These are phyloP conservation scores for Autographa gamma DNA, from an alignment of 2,888 invertebrate species.

Conservation along the genomic window DNA sequence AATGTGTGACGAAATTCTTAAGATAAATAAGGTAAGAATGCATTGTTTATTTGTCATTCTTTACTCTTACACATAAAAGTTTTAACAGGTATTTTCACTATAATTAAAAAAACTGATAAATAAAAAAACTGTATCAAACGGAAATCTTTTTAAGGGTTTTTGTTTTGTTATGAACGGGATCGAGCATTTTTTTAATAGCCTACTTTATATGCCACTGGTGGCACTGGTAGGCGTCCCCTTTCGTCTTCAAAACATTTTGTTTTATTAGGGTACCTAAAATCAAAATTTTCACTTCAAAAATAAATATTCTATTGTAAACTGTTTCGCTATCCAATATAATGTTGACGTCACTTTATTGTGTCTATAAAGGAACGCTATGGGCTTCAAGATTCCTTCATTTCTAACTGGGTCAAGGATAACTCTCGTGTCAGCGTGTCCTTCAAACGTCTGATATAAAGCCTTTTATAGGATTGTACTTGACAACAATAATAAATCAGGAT, in stretches of 20 bases:
- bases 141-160: too few relatives aligned
- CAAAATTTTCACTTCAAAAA: too few relatives aligned
- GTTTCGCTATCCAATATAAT: neutral
- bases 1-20: constrained; percentile 3
- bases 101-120: neutral
- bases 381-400: constrained; percentile 13
- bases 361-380: constrained; percentile 2
- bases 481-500: constrained; percentile 42
- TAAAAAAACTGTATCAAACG: too few relatives aligned
- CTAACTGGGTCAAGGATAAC: constrained; percentile 48
- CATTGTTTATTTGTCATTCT: neutral
- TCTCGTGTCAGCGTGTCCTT: constrained; percentile 9
- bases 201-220: too few relatives aligned
- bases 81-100: neutral
- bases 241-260: too few relatives aligned
- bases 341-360: neutral
- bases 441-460: constrained; percentile 27
- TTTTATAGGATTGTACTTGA: constrained; percentile 21
- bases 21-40: neutral
- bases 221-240: too few relatives aligned
- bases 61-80: too few relatives aligned
- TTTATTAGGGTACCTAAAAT: neutral
- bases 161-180: too few relatives aligned
- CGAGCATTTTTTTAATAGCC: too few relatives aligned
- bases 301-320: neutral